Evolutionary conservation across 1,140 invertebrate species (phyloP).

Genomic region (Atta colombica): DNA sequence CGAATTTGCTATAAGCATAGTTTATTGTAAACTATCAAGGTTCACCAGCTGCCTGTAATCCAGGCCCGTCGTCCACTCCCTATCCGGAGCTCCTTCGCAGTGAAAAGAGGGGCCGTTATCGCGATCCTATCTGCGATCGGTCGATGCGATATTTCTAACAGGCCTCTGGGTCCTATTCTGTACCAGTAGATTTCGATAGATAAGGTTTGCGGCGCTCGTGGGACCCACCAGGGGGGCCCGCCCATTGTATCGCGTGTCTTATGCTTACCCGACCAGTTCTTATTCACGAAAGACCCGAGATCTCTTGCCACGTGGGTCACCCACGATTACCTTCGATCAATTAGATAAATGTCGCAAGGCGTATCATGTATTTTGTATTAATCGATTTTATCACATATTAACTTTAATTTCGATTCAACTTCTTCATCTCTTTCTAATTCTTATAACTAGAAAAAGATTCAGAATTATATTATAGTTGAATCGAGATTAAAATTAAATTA

Average conservation of each 20-base stretch:
- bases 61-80: conserved; percentile 63
- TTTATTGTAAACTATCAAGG: conserved; percentile 79
- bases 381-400: conserved; percentile 35
- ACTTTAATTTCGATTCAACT: too few species aligned
- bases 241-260: conserved; percentile 78
- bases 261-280: conserved; percentile 45
- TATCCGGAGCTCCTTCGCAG: conserved; percentile 69
- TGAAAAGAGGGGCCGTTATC: conserved; percentile 82
- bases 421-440: too few species aligned
- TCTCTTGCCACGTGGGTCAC: conserved; percentile 58
- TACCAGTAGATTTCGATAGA: conserved; percentile 79
- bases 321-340: conserved; percentile 68
- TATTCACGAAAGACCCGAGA: conserved; percentile 7
- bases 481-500: too few species aligned
- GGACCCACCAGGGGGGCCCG: conserved; percentile 81
- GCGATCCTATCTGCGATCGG: conserved; percentile 81
- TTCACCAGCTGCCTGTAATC: conserved; percentile 84
- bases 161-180: conserved; percentile 79
- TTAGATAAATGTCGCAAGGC: conserved; percentile 67
- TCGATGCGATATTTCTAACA: conserved; percentile 84
- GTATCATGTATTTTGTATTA: conserved; percentile 44
- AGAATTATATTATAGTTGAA: too few species aligned
- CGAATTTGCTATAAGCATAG: conserved; percentile 71
- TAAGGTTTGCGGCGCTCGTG: conserved; percentile 83
- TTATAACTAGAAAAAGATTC: too few species aligned